These are phyloP conservation scores for Cheilinus undulatus DNA, from an alignment of 2,113 vertebrate genomes.

Conservation along the genomic window DNA sequence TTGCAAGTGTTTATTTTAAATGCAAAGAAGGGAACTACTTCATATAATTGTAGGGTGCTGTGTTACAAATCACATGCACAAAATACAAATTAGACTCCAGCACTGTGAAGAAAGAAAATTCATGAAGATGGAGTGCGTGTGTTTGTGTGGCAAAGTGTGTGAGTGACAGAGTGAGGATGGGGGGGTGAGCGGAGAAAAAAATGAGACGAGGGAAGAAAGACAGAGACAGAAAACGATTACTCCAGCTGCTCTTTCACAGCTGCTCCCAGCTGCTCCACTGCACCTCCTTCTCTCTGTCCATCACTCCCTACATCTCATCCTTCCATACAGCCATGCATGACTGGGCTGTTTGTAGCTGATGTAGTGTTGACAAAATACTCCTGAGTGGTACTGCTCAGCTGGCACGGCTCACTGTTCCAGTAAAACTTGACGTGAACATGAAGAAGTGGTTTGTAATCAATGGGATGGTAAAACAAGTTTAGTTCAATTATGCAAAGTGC, in stretches of 20 bases:
- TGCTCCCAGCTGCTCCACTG: conserved; percentile 65
- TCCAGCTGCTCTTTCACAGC: conserved; percentile 71
- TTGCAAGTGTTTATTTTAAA: background rate
- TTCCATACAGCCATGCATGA: conserved; percentile 31
- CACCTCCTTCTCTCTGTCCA: conserved; percentile 54
- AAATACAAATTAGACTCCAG: conserved; percentile 6
- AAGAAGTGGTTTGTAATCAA: conserved; percentile 3
- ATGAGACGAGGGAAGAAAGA: background rate
- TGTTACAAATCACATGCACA: background rate
- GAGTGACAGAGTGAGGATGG: conserved; percentile 17
- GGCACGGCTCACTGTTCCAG: conserved; percentile 17
- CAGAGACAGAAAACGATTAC: conserved; percentile 53
- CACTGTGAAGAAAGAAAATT: conserved; percentile 17
- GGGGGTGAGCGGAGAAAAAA: conserved; percentile 10
- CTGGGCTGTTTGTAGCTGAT: conserved; percentile 54
- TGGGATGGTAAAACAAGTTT: conserved; percentile 17
- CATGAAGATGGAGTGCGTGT: conserved; percentile 13
- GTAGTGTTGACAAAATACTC: conserved; percentile 55
- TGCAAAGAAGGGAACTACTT: background rate
- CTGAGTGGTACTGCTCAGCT: conserved; percentile 34
- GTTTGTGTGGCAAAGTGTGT: conserved; percentile 9
- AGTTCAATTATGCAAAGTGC: too few species aligned
- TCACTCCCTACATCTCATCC: conserved; percentile 38
- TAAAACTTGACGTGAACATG: background rate
- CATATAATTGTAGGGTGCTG: background rate